Base-by-base conservation (phyloP, 2,113 vertebrate genomes). In the Lipophrys pholis region DNA sequence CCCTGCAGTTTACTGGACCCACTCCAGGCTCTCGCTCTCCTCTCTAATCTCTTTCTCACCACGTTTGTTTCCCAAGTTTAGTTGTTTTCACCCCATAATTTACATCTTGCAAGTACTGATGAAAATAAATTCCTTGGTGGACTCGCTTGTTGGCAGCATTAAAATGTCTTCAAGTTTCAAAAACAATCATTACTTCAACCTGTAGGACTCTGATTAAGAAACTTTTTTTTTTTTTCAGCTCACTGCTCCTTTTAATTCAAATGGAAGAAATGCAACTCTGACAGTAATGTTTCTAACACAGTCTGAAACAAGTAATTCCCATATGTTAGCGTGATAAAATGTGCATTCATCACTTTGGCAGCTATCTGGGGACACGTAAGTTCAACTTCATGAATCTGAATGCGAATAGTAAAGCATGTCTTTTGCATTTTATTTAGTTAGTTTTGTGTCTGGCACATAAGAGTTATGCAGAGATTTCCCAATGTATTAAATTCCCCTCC, bases 51-150 rank as follows among this genome's bases (percentile, higher is more conserved):
- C 21, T n/a, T 42, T 58, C 5, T 52, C 58, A 60, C 62, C 58
- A 56, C 16, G 21, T 64, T 69, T 49, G 30, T 76, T 90, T 83
- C 79, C 63, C 69, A 69, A 73, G 43, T 72, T 55, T 16, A 68
- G 65, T 57, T 60, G 48, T 77, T 76, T 65, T 76, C 57, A 65
- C 60, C 56, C 49, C 41, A 57, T 36, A 61, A 63, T 71, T 55
- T 66, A 50, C 81, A 73, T 70, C 68, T 71, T 38, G 15, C 16
- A 46, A 48, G 39, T 64, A 42, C 60, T 76, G 75, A 87, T 85
- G 68, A 85, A 81, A 80, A 83, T 72, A 59, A 65, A 61, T 63
- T 78, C 64, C 67, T 66, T 58, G 51, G 69, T 63, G 55, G 59
- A 80, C 45, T 42, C 40, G 70, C 60, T 53, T 49, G 57, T 52